phyloP scores from a whole-genome alignment of 1,140 invertebrate genomes.

The Eurytemora carolleeae region DNA sequence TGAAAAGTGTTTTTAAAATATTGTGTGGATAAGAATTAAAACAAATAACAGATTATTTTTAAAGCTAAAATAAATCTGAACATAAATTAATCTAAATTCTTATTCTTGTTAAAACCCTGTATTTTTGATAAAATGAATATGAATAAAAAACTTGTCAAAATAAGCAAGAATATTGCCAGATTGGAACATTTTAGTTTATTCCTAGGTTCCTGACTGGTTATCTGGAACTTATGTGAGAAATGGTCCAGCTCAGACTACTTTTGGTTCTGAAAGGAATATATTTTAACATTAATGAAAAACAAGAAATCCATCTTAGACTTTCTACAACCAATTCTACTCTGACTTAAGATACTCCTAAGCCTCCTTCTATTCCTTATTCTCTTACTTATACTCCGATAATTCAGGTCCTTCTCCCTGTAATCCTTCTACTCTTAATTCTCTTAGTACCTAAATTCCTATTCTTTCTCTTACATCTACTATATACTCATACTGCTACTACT shows the following conservation, averaged over 20 bases:
- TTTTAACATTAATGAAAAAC: no score
- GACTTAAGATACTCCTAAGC: not conserved
- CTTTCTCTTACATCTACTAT: not conserved
- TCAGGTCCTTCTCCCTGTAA: not conserved
- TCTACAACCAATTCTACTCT: not conserved
- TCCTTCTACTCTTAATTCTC: not conserved
- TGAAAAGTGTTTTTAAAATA: no score
- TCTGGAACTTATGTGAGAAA: not conserved
- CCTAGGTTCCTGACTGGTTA: not conserved
- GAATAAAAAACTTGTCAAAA: no score
- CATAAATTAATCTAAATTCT: no score
- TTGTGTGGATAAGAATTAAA: no score
- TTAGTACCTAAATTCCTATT: not conserved
- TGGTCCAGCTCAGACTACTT: not conserved
- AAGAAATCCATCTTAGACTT: no score
- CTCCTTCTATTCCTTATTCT: not conserved
- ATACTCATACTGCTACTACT: constrained; percentile 1
- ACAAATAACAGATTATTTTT: no score
- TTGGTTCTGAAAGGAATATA: not conserved
- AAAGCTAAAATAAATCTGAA: no score
- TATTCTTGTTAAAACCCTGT: no score
- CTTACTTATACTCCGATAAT: not conserved
- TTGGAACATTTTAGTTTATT: no score
- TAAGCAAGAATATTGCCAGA: no score
- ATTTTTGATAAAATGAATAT: no score